These are phyloP conservation scores for Aplocera efformata DNA, from an alignment of 2,888 invertebrate species.

Conservation along the genomic window DNA sequence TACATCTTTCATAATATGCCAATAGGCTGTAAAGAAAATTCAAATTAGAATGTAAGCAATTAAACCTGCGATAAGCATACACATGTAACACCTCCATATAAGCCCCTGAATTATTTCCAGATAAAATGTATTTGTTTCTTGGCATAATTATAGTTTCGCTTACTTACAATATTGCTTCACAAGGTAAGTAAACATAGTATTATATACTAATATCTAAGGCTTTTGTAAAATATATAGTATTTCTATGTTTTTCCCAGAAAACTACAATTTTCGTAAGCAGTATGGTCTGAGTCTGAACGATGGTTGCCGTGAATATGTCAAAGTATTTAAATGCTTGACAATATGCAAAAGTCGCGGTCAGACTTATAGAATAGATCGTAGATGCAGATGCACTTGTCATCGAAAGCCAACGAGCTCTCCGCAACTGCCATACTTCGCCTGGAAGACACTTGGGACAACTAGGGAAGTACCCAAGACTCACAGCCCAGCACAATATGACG, in stretches of 20 bases:
- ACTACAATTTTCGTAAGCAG: conserved; percentile 39
- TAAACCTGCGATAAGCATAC: too few relatives aligned
- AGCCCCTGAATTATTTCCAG: too few relatives aligned
- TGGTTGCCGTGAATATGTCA: conserved; percentile 45
- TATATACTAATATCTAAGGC: too few relatives aligned
- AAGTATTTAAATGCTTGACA: conserved; percentile 59
- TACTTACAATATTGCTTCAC: not conserved
- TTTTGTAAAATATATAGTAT: too few relatives aligned
- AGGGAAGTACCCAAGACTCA: conserved; percentile 39
- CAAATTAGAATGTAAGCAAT: too few relatives aligned
- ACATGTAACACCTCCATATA: too few relatives aligned
- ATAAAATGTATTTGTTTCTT: conserved; percentile 5
- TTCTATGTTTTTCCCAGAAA: too few relatives aligned
- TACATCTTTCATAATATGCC: too few relatives aligned
- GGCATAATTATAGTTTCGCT: conserved; percentile 3
- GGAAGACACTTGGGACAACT: conserved; percentile 57
- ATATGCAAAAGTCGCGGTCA: conserved; percentile 58
- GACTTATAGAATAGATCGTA: conserved; percentile 46
- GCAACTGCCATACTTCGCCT: conserved; percentile 53
- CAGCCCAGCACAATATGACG: conserved; percentile 49
- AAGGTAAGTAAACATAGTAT: not conserved
- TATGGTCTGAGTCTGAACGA: conserved; percentile 54
- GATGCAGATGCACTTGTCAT: conserved; percentile 59
- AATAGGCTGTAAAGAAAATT: too few relatives aligned
- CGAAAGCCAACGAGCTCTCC: conserved; percentile 48